A percentile compares a stretch with the other conserved stretches of the same genome.
Evolutionary conservation across 2,113 vertebrate species (phyloP).

Genomic region (Sylvietta virens): DNA sequence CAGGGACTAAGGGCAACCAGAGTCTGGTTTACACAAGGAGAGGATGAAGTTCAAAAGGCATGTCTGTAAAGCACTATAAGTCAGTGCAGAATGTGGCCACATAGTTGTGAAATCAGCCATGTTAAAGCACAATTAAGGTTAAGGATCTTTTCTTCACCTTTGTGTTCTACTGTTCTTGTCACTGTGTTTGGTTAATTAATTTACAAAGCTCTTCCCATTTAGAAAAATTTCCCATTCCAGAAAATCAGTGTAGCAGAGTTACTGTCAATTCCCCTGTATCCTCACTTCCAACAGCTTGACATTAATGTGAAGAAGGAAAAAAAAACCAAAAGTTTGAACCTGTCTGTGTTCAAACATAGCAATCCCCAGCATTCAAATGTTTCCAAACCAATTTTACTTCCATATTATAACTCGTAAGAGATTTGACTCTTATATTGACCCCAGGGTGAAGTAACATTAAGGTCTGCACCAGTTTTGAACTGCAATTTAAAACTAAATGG

Average conservation of each 20-base stretch:
- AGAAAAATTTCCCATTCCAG: background rate
- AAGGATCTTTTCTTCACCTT: background rate
- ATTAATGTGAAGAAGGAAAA: background rate
- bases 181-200: background rate
- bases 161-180: background rate
- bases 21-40: background rate
- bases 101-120: background rate
- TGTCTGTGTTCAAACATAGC: background rate
- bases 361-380: background rate
- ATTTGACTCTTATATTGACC: background rate
- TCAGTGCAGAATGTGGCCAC: background rate
- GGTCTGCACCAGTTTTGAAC: background rate
- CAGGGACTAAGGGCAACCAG: background rate
- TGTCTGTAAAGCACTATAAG: background rate
- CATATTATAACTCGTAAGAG: background rate
- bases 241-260: background rate
- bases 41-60: background rate
- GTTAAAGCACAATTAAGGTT: background rate
- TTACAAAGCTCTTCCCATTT: background rate
- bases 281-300: background rate
- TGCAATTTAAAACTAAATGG: background rate
- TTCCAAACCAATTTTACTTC: background rate
- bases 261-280: background rate
- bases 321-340: background rate
- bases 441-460: background rate